Percentiles rank a stretch among this genome's conserved stretches.
Evolutionary conservation across 2,113 vertebrate species (phyloP).

Genomic region (Amblyornis subalaris): DNA sequence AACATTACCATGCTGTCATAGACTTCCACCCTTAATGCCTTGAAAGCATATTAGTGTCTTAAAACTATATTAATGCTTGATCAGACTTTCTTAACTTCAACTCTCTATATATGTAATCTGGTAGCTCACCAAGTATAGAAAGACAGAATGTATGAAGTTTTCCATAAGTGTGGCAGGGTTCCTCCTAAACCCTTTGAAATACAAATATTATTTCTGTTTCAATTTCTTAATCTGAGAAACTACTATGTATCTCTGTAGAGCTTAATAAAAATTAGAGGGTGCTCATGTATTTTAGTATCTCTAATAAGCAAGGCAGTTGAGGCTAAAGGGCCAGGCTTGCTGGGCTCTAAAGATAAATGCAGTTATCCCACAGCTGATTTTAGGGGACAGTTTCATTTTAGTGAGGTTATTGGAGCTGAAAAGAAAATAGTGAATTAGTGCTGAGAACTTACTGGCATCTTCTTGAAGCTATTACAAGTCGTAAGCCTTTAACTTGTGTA

Average conservation of each 20-base stretch:
- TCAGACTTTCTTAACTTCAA: not conserved
- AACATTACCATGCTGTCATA: not conserved
- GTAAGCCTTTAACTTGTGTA: not conserved
- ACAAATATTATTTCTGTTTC: not conserved
- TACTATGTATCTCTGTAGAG: not conserved
- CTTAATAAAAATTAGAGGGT: not conserved
- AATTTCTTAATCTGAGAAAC: not conserved
- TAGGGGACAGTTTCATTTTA: not conserved
- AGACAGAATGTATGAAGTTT: not conserved
- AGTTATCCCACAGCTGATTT: not conserved
- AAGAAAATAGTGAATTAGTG: not conserved
- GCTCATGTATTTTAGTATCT: not conserved
- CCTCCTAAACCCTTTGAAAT: not conserved
- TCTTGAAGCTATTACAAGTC: not conserved
- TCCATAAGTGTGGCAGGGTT: not conserved
- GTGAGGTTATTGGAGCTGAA: not conserved
- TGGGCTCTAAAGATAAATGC: not conserved
- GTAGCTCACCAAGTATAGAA: not conserved
- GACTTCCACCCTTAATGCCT: not conserved
- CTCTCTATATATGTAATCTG: not conserved
- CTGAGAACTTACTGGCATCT: not conserved
- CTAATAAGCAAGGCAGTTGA: not conserved
- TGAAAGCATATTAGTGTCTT: not conserved
- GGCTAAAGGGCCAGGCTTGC: not conserved
- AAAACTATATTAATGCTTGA: not conserved